Conservation (phyloP, 2,888 invertebrate genomes). For the Acanthosepion esculentum region DNA sequence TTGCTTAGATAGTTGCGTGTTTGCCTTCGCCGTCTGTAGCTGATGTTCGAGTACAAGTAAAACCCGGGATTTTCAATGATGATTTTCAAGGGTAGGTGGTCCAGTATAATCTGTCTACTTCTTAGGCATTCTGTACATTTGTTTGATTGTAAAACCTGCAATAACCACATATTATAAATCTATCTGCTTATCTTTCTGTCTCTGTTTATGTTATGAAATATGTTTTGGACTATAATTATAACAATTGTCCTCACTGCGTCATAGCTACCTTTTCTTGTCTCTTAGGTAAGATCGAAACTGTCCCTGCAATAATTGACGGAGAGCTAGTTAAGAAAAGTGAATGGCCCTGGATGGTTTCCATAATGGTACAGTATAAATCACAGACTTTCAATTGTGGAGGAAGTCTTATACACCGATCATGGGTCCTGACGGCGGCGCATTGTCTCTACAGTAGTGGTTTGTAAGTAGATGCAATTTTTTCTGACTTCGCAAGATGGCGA, state of each 20-base stretch:
- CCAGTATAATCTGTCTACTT: no score
- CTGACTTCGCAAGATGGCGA: background rate
- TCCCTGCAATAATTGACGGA: background rate
- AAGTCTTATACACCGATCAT: background rate
- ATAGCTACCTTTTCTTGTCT: background rate
- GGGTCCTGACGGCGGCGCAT: background rate
- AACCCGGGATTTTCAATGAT: no score
- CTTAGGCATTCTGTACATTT: no score
- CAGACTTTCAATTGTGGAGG: slow-evolving; percentile 6
- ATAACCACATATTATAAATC: no score
- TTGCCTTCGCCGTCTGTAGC: no score
- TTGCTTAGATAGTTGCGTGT: no score
- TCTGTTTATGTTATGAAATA: background rate
- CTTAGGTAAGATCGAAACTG: slow-evolving; percentile 15
- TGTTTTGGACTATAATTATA: background rate
- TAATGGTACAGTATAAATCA: background rate
- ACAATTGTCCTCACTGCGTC: background rate
- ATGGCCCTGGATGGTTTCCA: background rate
- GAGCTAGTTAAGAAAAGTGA: background rate
- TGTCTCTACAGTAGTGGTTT: background rate
- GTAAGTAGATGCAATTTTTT: background rate
- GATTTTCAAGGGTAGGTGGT: no score
- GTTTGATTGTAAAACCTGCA: no score
- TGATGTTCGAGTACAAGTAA: no score
- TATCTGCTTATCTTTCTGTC: no score